Percentiles rank a stretch among this genome's conserved stretches.
Conservation (phyloP, 2,888 invertebrate genomes). For the Hymenopus coronatus region DNA sequence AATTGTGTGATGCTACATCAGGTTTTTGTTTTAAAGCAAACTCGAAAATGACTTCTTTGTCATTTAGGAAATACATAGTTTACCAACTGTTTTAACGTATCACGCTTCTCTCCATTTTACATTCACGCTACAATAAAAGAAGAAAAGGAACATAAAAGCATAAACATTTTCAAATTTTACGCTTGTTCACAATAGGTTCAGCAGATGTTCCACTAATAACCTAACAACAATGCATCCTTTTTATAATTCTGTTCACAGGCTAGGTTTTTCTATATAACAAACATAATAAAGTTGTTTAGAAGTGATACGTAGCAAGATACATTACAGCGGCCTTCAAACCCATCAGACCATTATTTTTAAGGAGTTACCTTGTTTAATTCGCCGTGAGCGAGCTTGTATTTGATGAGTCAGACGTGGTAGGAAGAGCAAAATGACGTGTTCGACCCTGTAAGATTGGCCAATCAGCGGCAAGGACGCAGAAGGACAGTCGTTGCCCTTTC, state of each 20-base stretch:
- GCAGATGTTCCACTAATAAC: too few species aligned
- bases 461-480: conserved; percentile 31
- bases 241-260: background rate
- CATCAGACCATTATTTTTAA: background rate
- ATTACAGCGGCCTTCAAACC: background rate
- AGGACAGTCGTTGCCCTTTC: conserved; percentile 33
- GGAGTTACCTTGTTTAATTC: background rate
- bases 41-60: too few species aligned
- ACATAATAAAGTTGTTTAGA: background rate
- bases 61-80: too few species aligned
- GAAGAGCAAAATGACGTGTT: background rate
- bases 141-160: too few species aligned
- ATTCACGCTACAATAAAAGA: too few species aligned
- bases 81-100: too few species aligned
- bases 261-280: background rate
- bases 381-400: background rate
- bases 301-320: background rate
- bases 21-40: too few species aligned
- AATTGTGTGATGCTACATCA: too few species aligned
- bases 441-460: conserved; percentile 6
- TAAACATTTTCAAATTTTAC: too few species aligned
- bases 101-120: too few species aligned
- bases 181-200: too few species aligned
- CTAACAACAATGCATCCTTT: background rate
- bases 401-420: background rate